phyloP scores from a whole-genome alignment of 2,888 invertebrate genomes.

The Dryobotodes eremita region DNA sequence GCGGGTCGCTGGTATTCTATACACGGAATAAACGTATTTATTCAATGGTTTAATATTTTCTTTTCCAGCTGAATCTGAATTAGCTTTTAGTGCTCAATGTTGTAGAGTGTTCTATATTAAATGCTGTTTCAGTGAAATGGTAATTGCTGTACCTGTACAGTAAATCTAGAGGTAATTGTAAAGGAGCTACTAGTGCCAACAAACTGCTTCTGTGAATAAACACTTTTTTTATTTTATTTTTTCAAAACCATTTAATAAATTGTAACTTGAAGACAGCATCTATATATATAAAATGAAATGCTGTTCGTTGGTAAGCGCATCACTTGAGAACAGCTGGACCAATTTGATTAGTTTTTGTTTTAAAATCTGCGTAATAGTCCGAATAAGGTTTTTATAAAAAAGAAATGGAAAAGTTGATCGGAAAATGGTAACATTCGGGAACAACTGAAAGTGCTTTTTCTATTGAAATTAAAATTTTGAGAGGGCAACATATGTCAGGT shows the following conservation, averaged over 20 bases:
- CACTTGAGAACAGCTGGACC: not conserved
- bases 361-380: not conserved
- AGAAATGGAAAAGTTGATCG: not conserved
- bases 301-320: not conserved
- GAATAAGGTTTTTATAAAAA: not conserved
- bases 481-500: not conserved
- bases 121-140: not conserved
- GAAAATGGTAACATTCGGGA: not conserved
- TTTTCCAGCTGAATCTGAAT: constrained; percentile 3
- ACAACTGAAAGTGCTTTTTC: not conserved
- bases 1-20: constrained; percentile 17
- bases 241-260: not conserved
- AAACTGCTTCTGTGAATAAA: too few species aligned
- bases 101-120: constrained; percentile 8
- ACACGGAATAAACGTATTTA: constrained; percentile 38
- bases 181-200: too few species aligned
- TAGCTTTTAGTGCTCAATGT: not conserved
- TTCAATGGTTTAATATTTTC: constrained; percentile 23
- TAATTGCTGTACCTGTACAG: not conserved
- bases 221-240: too few species aligned
- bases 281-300: not conserved
- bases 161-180: not conserved
- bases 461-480: not conserved
- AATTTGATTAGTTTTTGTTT: not conserved
- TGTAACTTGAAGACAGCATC: not conserved